Evolutionary conservation across 2,888 invertebrate genomes (phyloP).

Genomic region (Cheiracanthium punctorium): DNA sequence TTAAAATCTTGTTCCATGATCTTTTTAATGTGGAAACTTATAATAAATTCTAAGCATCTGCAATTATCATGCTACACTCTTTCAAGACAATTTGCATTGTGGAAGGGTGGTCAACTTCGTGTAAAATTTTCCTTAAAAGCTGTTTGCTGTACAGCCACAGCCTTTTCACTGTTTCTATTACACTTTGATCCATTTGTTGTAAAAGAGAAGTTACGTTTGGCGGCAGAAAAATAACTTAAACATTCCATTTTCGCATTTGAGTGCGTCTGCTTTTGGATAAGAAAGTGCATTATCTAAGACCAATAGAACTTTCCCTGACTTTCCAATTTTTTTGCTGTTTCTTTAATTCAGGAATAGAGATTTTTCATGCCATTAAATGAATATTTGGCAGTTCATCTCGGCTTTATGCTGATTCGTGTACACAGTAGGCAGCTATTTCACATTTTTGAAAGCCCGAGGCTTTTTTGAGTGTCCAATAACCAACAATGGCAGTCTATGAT

Average conservation of each 20-base stretch:
- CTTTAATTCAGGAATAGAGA: neutral
- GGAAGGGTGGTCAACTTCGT: too few species aligned
- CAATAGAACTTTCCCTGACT: neutral
- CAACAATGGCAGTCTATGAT: neutral
- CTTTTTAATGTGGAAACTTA: neutral
- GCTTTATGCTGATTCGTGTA: too few species aligned
- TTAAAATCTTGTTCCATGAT: neutral
- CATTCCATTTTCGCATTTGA: constrained; percentile 4
- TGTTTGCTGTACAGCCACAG: neutral
- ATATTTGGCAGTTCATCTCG: too few species aligned
- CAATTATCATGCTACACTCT: neutral
- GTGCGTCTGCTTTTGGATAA: neutral
- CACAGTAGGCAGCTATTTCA: too few species aligned
- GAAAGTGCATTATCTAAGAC: too few species aligned
- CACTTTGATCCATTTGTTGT: neutral
- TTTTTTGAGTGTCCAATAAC: neutral
- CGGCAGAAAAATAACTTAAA: neutral
- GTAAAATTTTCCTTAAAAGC: neutral
- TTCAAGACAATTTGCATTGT: neutral
- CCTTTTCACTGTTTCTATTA: neutral
- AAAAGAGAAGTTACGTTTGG: neutral
- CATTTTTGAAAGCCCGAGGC: neutral
- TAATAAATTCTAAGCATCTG: neutral
- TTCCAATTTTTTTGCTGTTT: too few species aligned
- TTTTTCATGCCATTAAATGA: neutral